These are phyloP conservation scores for Drosophila kanekoi DNA, from an alignment of 2,888 invertebrate genomes.

Conservation along the genomic window DNA sequence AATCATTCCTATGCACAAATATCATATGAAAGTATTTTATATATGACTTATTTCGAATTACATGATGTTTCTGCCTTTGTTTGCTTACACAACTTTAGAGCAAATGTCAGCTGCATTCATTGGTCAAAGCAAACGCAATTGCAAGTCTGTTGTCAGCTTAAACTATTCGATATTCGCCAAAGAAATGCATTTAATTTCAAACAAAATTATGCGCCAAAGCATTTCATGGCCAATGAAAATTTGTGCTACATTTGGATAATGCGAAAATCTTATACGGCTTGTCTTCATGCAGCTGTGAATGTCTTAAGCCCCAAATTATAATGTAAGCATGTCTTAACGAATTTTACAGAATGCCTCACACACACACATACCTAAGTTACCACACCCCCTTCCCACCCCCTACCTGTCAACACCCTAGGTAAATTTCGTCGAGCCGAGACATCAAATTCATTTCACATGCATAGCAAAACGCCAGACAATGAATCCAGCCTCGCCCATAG, in stretches of 20 bases:
- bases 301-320: constrained; percentile 59
- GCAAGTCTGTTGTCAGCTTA: not conserved
- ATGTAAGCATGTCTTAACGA: constrained; percentile 67
- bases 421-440: constrained; percentile 25
- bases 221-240: constrained; percentile 13
- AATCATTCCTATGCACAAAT: too few species aligned
- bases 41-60: too few species aligned
- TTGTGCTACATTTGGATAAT: constrained; percentile 32
- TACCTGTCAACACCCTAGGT: not conserved
- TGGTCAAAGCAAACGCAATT: constrained; percentile 10
- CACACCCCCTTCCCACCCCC: too few species aligned
- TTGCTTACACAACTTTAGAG: not conserved
- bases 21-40: too few species aligned
- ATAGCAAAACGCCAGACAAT: constrained; percentile 62
- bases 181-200: constrained; percentile 15
- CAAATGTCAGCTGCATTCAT: constrained; percentile 2
- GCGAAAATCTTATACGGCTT: constrained; percentile 4
- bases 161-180: constrained; percentile 14
- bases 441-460: constrained; percentile 71
- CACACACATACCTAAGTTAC: constrained; percentile 8
- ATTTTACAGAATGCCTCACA: constrained; percentile 55
- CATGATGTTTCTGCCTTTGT: too few species aligned
- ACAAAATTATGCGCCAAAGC: constrained; percentile 13
- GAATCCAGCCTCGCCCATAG: constrained; percentile 23
- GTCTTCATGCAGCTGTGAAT: constrained; percentile 25